Percentiles rank a stretch among this genome's conserved stretches.
Conservation (phyloP, 1,140 invertebrate genomes). For the Reticulitermes speratus region DNA sequence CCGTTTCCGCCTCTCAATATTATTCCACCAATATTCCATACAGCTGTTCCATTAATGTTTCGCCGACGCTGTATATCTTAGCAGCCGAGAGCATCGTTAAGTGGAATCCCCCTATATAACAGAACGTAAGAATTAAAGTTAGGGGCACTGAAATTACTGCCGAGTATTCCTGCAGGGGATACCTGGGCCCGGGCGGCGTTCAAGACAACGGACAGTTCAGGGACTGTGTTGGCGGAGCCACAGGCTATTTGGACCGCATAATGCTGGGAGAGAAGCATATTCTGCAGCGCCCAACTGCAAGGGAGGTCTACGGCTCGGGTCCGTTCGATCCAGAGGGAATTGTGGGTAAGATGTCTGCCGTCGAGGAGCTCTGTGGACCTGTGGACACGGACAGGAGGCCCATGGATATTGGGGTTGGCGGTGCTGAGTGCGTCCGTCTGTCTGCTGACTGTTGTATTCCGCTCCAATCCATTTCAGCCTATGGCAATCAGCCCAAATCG, state of each 20-base stretch:
- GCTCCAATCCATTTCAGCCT: too few species aligned
- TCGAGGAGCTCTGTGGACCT: not conserved
- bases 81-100: too few species aligned
- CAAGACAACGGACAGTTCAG: constrained; percentile 58
- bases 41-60: too few species aligned
- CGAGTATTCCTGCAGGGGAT: constrained; percentile 59
- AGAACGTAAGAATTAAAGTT: not conserved
- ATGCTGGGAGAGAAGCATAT: constrained; percentile 68
- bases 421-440: too few species aligned
- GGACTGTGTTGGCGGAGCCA: constrained; percentile 84
- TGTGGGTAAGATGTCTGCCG: constrained; percentile 51
- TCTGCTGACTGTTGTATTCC: too few species aligned
- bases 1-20: too few species aligned
- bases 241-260: constrained; percentile 78
- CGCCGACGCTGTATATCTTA: too few species aligned
- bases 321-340: constrained; percentile 82
- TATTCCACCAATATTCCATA: too few species aligned
- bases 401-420: too few species aligned
- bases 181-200: constrained; percentile 86
- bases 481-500: too few species aligned
- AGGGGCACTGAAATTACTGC: not conserved
- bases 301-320: constrained; percentile 61
- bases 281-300: constrained; percentile 63
- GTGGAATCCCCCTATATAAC: too few species aligned
- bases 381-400: too few species aligned